Conservation (phyloP, 1,140 invertebrate species). For the Drosophila setifemur region DNA sequence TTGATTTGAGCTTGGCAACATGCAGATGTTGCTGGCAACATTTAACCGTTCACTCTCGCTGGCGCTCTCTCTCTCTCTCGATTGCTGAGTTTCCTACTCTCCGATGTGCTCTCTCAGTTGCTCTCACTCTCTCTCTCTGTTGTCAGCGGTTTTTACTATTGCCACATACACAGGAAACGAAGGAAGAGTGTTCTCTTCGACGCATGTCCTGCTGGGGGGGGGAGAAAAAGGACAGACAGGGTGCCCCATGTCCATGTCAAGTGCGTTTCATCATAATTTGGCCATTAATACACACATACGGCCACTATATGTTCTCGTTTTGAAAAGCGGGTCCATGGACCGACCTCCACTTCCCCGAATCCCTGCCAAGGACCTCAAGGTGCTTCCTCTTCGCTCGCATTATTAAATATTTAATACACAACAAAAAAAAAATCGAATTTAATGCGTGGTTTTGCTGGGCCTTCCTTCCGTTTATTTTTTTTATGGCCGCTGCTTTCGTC, state of each 20-base stretch:
- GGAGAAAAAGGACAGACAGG: constrained; percentile 48
- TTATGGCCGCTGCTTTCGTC: constrained; percentile 26
- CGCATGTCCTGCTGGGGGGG: constrained; percentile 39
- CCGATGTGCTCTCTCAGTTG: background rate
- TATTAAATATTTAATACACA: constrained; percentile 73
- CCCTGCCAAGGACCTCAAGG: constrained; percentile 40
- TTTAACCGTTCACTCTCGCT: constrained; percentile 26
- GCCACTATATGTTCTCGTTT: background rate
- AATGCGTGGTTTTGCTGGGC: constrained; percentile 17
- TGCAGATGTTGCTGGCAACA: constrained; percentile 2
- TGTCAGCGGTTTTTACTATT: constrained; percentile 3
- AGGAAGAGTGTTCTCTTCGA: constrained; percentile 24
- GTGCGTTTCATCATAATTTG: constrained; percentile 75
- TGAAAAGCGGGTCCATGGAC: background rate
- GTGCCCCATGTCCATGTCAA: constrained; percentile 53
- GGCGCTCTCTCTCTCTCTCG: background rate
- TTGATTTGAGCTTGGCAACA: constrained; percentile 14
- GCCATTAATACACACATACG: constrained; percentile 54
- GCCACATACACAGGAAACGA: constrained; percentile 57
- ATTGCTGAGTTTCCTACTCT: no score
- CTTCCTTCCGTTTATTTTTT: background rate
- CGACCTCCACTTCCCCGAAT: background rate
- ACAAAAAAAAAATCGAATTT: constrained; percentile 33
- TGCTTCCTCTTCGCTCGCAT: constrained; percentile 40
- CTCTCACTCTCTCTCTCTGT: constrained; percentile 4